A percentile compares a stretch with the other conserved stretches of the same genome.
phyloP scores from a whole-genome alignment of 2,113 vertebrate species.

The Noctilio leporinus region DNA sequence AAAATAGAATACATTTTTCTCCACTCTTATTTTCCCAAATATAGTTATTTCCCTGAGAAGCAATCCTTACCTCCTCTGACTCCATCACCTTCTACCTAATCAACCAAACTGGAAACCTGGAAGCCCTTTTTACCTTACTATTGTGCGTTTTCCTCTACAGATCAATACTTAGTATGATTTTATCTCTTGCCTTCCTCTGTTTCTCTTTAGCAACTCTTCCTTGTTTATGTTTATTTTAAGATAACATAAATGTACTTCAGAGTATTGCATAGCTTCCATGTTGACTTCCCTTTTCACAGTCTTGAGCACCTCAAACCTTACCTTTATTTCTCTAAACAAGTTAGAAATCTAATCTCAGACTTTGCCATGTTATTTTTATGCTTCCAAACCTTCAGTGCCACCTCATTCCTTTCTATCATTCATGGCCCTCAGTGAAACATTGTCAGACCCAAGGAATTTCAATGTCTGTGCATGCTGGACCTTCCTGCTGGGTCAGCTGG shows the following conservation, averaged over 20 bases:
- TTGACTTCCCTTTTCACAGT: neutral
- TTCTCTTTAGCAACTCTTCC: neutral
- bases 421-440: neutral
- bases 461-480: too few relatives aligned
- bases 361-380: neutral
- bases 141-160: neutral
- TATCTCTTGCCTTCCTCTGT: neutral
- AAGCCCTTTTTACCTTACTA: neutral
- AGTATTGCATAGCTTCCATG: neutral
- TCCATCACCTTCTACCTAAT: neutral
- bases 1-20: neutral
- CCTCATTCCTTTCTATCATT: neutral
- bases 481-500: too few relatives aligned
- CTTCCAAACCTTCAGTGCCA: neutral
- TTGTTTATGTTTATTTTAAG: neutral
- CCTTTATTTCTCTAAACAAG: neutral
- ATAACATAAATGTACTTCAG: neutral
- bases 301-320: neutral
- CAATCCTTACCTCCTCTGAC: neutral
- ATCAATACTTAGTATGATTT: neutral
- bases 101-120: neutral
- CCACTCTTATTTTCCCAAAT: neutral
- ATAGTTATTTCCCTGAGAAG: neutral
- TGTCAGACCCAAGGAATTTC: too few relatives aligned
- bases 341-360: neutral